Base-by-base conservation (phyloP, 2,113 vertebrate genomes). In the Amazona guildingii region DNA sequence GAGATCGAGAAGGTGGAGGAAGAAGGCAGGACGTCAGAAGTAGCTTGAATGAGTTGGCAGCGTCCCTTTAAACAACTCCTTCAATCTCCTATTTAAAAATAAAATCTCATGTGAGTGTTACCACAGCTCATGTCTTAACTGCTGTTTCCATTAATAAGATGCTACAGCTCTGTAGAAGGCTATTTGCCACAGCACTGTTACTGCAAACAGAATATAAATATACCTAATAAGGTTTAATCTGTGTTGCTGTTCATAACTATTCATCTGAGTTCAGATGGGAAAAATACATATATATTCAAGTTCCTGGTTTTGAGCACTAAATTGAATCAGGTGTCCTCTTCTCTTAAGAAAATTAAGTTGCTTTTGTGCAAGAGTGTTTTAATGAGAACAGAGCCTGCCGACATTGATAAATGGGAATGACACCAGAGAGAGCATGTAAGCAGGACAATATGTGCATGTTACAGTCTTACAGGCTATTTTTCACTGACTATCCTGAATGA, bases 301-400 rank as follows among this genome's bases (percentile, higher is more conserved):
- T 97, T 98, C 91, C 95, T 94, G 96, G 97, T 98, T 99, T 98
- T 97, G 72, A 98, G 95, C 79, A 83, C 95, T 97, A 99, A 99
- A 99, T 99, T 99, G 99, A 99, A 99, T 99, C 99, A 99, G 98
- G 99, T 99, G 99, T 99, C 99, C 98, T 98, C 98, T 98, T 98
- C 98, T 99, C 98, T 99, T 99, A 99, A 99, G 98, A 98, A 99
- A 99, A 99, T 99, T 98, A 99, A 99, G 99, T 99, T 99, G 98
- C 97, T 98, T 98, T 98, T 98, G 97, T 96, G 98, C 98, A 98
- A 98, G 98, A 98, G 98, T 97, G 98, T 98, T 98, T 99, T 99
- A 99, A 99, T 99, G 99, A 99, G 98, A 99, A 98, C 98, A 96
- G 97, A 98, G 98, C 97, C 92, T 31, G 97, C 85, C 97, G 99